Evolutionary conservation across 2,797 vertebrate species (phyloP).

Genomic region (Manis crassicaudata): DNA sequence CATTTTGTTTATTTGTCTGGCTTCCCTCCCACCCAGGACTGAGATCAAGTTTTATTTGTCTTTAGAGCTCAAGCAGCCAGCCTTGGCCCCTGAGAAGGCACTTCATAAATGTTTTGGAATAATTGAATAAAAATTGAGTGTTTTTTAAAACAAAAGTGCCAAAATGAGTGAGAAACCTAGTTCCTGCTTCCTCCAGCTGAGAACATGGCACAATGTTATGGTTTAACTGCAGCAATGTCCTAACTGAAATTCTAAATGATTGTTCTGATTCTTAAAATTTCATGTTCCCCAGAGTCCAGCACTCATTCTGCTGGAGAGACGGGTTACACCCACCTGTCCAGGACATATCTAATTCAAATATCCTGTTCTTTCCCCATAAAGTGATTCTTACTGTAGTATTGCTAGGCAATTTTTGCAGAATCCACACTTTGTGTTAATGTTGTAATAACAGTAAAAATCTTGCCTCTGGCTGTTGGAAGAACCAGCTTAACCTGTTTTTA

Average conservation of each 20-base stretch:
- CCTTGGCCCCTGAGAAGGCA: background rate
- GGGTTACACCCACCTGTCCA: conserved; percentile 51
- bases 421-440: conserved; percentile 56
- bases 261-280: conserved; percentile 62
- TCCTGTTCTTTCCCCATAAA: conserved; percentile 48
- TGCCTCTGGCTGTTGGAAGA: conserved; percentile 22
- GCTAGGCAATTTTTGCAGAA: conserved; percentile 72
- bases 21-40: background rate
- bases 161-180: conserved; percentile 18
- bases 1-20: background rate
- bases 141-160: conserved; percentile 7
- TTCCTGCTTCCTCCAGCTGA: background rate
- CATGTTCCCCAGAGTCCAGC: conserved; percentile 11
- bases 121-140: conserved; percentile 18
- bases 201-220: background rate
- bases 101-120: conserved; percentile 43
- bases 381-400: conserved; percentile 59
- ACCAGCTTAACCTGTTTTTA: conserved; percentile 67
- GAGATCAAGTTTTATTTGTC: conserved; percentile 19
- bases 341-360: conserved; percentile 55
- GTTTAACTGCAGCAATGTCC: conserved; percentile 44
- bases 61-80: background rate
- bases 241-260: conserved; percentile 67
- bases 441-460: conserved; percentile 63
- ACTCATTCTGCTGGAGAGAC: background rate